Evolutionary conservation across 2,888 invertebrate species (phyloP).

Genomic region (Peribatodes rhomboidaria): DNA sequence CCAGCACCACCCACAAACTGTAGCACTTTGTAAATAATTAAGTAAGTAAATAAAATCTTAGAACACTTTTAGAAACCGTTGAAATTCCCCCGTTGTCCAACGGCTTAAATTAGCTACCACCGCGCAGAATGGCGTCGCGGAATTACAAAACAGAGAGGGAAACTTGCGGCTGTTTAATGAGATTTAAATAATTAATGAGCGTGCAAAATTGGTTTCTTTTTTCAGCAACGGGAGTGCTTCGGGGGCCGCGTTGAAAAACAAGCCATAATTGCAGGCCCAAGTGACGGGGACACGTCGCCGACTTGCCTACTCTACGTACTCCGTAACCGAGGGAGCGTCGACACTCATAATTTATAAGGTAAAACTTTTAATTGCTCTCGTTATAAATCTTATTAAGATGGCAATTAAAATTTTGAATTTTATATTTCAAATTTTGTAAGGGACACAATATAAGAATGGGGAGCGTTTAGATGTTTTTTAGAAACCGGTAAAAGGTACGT

Average conservation of each 20-base stretch:
- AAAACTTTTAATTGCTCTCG: slow-evolving; percentile 70
- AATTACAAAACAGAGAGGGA: slow-evolving; percentile 77
- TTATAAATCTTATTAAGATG: slow-evolving; percentile 65
- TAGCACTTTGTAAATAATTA: background rate
- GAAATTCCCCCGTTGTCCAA: slow-evolving; percentile 58
- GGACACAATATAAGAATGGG: slow-evolving; percentile 14
- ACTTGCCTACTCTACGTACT: slow-evolving; percentile 48
- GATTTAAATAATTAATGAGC: slow-evolving; percentile 87
- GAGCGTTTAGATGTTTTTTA: background rate
- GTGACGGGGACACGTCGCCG: slow-evolving; percentile 60
- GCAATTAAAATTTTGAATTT: slow-evolving; percentile 63
- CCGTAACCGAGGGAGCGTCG: slow-evolving; percentile 55
- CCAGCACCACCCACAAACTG: background rate
- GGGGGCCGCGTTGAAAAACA: slow-evolving; percentile 78
- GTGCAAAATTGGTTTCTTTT: slow-evolving; percentile 85
- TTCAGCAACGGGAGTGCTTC: slow-evolving; percentile 71
- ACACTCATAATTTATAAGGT: slow-evolving; percentile 68
- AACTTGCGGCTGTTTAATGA: slow-evolving; percentile 84
- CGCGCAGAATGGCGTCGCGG: slow-evolving; percentile 66
- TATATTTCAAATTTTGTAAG: slow-evolving; percentile 12
- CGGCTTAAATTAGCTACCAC: slow-evolving; percentile 70
- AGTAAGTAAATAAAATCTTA: slow-evolving; percentile 29
- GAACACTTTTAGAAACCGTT: slow-evolving; percentile 36
- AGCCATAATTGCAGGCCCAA: slow-evolving; percentile 79
- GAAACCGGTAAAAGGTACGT: background rate